Conservation (phyloP, 1,140 invertebrate species). For the Oryctes rhinoceros region DNA sequence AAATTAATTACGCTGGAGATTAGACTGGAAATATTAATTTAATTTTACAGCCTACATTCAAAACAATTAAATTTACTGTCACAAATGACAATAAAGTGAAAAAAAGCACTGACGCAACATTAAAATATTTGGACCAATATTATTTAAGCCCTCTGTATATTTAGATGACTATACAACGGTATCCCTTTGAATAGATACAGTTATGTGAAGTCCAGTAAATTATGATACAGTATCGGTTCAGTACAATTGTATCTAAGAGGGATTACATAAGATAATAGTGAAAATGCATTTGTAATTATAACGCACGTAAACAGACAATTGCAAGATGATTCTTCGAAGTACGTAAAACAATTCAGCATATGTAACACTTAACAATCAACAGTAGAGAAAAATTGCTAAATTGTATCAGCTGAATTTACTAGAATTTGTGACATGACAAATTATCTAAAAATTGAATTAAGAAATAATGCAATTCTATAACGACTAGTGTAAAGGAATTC, state of each 20-base stretch:
- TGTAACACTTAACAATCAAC: neutral
- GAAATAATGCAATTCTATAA: neutral
- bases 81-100: conserved; percentile 19
- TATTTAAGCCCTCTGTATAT: neutral
- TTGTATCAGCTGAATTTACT: neutral
- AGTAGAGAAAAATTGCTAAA: neutral
- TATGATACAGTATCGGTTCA: too few relatives aligned
- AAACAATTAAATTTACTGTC: conserved; percentile 12
- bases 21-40: neutral
- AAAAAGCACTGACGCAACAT: conserved; percentile 29
- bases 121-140: conserved; percentile 27
- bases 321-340: neutral
- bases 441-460: conserved; percentile 28
- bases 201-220: neutral
- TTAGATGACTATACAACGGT: conserved; percentile 20
- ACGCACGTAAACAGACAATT: neutral
- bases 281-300: conserved; percentile 1
- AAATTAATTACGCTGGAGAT: neutral
- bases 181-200: neutral
- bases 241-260: neutral
- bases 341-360: neutral
- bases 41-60: neutral
- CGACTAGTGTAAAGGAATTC: neutral
- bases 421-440: neutral
- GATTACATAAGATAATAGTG: conserved; percentile 12